Percentiles rank a stretch among this genome's conserved stretches.
phyloP scores from a whole-genome alignment of 2,888 invertebrate species.

The Phyto melanocephala region DNA sequence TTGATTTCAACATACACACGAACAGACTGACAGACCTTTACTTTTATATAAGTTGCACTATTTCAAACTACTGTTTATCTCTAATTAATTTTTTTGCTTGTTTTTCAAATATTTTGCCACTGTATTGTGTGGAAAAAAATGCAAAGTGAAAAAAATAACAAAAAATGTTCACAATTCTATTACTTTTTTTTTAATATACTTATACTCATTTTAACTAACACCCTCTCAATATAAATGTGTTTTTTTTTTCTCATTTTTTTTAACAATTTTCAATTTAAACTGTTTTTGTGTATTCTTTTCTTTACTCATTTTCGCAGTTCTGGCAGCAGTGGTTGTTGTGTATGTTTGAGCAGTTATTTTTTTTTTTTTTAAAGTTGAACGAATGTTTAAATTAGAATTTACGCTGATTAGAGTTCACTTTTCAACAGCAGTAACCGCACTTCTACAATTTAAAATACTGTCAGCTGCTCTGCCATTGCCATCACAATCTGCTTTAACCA shows the following conservation, averaged over 20 bases:
- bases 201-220: constrained; percentile 26
- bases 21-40: no score
- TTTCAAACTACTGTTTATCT: background rate
- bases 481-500: background rate
- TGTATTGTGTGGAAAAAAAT: background rate
- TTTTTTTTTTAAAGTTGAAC: constrained; percentile 55
- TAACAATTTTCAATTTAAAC: background rate
- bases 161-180: constrained; percentile 17
- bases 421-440: constrained; percentile 47
- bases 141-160: background rate
- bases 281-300: constrained; percentile 4
- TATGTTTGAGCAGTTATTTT: background rate
- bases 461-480: background rate
- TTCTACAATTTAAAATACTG: background rate
- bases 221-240: constrained; percentile 30
- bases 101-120: no score
- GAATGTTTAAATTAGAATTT: constrained; percentile 66
- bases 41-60: no score
- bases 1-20: no score
- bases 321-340: background rate
- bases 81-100: no score
- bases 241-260: background rate
- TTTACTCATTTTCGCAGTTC: constrained; percentile 24
- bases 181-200: constrained; percentile 26
- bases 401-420: constrained; percentile 67